phyloP scores from a whole-genome alignment of 1,140 invertebrate species.

The Spodoptera frugiperda region DNA sequence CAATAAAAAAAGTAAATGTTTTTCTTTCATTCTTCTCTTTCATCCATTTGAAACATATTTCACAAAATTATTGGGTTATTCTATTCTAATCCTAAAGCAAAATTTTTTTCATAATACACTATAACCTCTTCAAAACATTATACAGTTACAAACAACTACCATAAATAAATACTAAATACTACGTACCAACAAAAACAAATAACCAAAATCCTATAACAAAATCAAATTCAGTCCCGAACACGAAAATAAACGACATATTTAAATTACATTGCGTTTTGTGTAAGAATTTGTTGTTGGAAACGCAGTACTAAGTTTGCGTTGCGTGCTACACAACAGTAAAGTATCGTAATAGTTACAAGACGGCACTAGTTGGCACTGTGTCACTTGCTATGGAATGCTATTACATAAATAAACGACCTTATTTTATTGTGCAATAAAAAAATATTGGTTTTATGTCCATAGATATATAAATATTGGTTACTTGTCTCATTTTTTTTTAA shows the following conservation, averaged over 20 bases:
- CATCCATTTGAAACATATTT: too few relatives aligned
- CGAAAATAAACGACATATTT: constrained; percentile 3
- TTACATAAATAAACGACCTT: constrained; percentile 39
- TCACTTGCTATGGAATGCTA: constrained; percentile 26
- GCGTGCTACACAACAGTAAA: constrained; percentile 34
- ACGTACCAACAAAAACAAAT: too few relatives aligned
- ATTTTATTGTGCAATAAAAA: constrained; percentile 2
- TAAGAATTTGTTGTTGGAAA: constrained; percentile 4
- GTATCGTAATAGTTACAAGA: constrained; percentile 42
- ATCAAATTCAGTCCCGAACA: neutral
- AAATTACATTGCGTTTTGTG: constrained; percentile 34
- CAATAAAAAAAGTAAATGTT: too few relatives aligned
- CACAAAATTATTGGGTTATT: too few relatives aligned
- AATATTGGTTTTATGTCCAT: neutral
- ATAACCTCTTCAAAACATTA: too few relatives aligned
- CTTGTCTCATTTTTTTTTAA: too few relatives aligned
- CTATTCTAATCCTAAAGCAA: too few relatives aligned
- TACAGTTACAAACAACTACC: neutral
- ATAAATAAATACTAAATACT: neutral
- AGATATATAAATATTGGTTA: too few relatives aligned
- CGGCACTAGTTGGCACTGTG: constrained; percentile 51
- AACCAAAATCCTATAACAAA: constrained; percentile 3
- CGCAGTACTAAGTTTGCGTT: constrained; percentile 32
- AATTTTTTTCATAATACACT: too few relatives aligned
- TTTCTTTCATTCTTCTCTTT: too few relatives aligned